Percentiles rank a stretch among this genome's conserved stretches.
phyloP scores from a whole-genome alignment of 1,140 invertebrate genomes.

The Steinernema feltiae region DNA sequence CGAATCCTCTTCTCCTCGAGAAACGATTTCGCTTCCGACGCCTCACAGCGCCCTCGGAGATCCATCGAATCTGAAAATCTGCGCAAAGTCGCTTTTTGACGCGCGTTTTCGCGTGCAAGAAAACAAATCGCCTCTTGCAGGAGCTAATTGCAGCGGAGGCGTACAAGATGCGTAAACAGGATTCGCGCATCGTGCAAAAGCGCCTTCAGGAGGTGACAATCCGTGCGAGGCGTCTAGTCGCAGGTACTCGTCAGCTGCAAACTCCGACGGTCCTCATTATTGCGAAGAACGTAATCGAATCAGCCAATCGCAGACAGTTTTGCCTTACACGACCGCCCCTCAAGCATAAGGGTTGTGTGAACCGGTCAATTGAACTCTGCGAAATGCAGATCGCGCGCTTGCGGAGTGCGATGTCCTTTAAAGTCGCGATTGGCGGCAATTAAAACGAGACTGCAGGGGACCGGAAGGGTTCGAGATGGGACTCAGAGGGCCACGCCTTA shows the following conservation, averaged over 20 bases:
- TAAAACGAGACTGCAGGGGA: neutral
- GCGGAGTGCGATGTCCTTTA: constrained; percentile 3
- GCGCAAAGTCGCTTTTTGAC: too few relatives aligned
- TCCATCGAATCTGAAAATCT: too few relatives aligned
- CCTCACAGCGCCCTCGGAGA: too few relatives aligned
- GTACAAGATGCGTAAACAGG: neutral
- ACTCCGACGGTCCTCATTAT: neutral
- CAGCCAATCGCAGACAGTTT: too few relatives aligned
- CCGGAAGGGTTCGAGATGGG: neutral
- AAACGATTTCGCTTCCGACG: neutral
- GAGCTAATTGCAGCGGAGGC: neutral
- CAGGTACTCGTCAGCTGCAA: neutral
- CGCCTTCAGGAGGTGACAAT: neutral
- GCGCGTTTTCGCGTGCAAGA: too few relatives aligned
- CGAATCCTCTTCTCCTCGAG: neutral
- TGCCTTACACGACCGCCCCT: too few relatives aligned
- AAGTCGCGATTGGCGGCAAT: neutral
- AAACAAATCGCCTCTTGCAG: neutral
- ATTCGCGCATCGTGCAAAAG: neutral
- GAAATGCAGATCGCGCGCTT: neutral
- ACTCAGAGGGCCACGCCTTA: constrained; percentile 10
- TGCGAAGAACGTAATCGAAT: neutral
- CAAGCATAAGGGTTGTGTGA: too few relatives aligned
- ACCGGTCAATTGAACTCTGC: too few relatives aligned
- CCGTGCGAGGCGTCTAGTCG: too few relatives aligned